These are phyloP conservation scores for Germaria angustata DNA, from an alignment of 2,888 invertebrate genomes.

Conservation along the genomic window DNA sequence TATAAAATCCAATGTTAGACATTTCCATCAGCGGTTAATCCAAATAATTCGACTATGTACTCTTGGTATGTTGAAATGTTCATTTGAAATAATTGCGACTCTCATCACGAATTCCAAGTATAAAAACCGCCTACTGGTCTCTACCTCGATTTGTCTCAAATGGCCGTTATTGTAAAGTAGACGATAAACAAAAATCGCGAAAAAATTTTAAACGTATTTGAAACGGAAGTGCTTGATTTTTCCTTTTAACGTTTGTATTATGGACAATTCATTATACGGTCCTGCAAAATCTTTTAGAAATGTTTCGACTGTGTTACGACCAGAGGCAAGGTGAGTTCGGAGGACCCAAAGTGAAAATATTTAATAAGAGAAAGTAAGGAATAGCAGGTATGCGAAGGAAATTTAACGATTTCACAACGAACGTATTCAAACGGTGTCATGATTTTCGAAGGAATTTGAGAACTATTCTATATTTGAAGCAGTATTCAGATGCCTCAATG, in stretches of 20 bases:
- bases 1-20: constrained; percentile 52
- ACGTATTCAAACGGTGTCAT: too few species aligned
- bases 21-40: constrained; percentile 46
- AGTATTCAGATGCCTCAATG: too few species aligned
- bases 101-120: constrained; percentile 43
- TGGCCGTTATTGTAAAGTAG: constrained; percentile 40
- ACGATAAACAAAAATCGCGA: neutral
- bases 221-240: constrained; percentile 18
- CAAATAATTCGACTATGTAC: neutral
- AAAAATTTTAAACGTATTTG: neutral
- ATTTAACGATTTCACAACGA: too few species aligned
- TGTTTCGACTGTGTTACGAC: constrained; percentile 73
- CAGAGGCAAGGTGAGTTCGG: constrained; percentile 71
- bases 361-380: too few species aligned
- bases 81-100: constrained; percentile 38
- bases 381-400: too few species aligned
- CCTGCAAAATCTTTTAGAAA: constrained; percentile 68
- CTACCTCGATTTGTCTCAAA: constrained; percentile 40
- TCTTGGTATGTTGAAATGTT: neutral
- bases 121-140: constrained; percentile 37
- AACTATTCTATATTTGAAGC: too few species aligned
- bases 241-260: constrained; percentile 26
- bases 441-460: too few species aligned
- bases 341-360: neutral
- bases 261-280: constrained; percentile 46